A percentile compares a stretch with the other conserved stretches of the same genome.
Evolutionary conservation across 1,140 invertebrate species (phyloP).

Genomic region (Condylostylus longicornis): DNA sequence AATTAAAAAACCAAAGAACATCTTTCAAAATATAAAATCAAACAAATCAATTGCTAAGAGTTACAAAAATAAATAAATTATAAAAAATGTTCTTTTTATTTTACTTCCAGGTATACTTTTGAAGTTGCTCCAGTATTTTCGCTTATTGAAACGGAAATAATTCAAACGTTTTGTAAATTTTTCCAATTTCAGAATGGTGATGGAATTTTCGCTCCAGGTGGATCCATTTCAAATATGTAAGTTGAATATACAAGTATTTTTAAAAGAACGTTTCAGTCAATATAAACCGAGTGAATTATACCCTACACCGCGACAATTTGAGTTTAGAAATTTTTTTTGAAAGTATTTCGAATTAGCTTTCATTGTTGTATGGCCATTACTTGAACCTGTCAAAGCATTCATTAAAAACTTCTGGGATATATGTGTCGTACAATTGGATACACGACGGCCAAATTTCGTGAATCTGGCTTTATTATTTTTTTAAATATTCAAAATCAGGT

Average conservation of each 20-base stretch:
- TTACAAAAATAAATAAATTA: neutral
- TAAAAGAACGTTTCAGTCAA: too few relatives aligned
- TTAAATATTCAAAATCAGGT: too few relatives aligned
- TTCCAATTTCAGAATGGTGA: conserved; percentile 51
- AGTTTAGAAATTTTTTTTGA: too few relatives aligned
- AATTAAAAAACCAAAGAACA: neutral
- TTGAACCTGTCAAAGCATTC: too few relatives aligned
- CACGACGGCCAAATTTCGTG: too few relatives aligned
- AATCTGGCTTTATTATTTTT: too few relatives aligned
- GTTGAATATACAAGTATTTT: neutral
- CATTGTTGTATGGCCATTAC: too few relatives aligned
- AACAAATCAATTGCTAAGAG: neutral
- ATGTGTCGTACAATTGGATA: too few relatives aligned
- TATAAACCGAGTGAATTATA: too few relatives aligned
- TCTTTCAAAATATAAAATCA: neutral
- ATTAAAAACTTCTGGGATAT: too few relatives aligned
- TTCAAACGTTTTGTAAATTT: conserved; percentile 42
- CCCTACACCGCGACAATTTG: neutral
- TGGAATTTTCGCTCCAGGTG: conserved; percentile 66
- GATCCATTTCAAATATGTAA: conserved; percentile 72
- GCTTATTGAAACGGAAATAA: conserved; percentile 48
- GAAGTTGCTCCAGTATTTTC: conserved; percentile 65
- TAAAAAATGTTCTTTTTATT: neutral
- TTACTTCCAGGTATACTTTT: conserved; percentile 48
- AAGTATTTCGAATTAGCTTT: too few relatives aligned